Evolutionary conservation across 2,797 vertebrate species (phyloP), one percentile per base, ranked within the genome.

Genomic region (Gallinago nigripennis): DNA sequence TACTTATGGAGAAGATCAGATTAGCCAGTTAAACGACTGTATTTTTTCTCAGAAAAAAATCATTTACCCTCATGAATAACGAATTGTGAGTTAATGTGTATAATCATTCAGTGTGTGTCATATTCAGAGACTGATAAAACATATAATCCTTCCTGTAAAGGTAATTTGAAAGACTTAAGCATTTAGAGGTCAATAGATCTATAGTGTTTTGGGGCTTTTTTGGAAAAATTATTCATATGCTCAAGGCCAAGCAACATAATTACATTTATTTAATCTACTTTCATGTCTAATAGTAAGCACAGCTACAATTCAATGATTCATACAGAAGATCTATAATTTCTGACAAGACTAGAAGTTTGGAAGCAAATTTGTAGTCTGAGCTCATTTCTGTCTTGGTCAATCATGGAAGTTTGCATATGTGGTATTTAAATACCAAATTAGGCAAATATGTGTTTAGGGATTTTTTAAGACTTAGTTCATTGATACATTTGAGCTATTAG

Each of bases 371-470:
- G 33, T 28, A 53, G 53, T 50, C 28, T 83, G 37, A 88, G 19
- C 1, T 15, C 8, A 43, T 71, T 65, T 79, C 43, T 46, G 2
- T n/a, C 37, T 39, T 57, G 51, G 31, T 70, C 60, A 92, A 11
- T 68, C 27, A 37, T 20, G 20, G 82, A 93, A 90, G 53, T 37
- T 73, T 60, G 17, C 33, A 82, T 41, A 7, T 16, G 28, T 37
- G 88, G 41, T 60, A 75, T 64, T 75, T 84, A 35, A 95, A 95
- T 28, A 70, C 14, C 37, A 94, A 94, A 92, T 86, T 81, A 94
- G 79, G n/a, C 31, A 95, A 93, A 86, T 69, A 84, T 1, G 1
- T 76, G 60, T 71, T 84, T 60, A 66, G 77, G n/a, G 45, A 87
- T 88, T 88, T 91, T 92, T 56, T 23, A 58, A 94, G 94, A 78